Percentiles rank a stretch among this genome's conserved stretches.
phyloP scores from a whole-genome alignment of 2,797 vertebrate species.

The Glyptemys insculpta region DNA sequence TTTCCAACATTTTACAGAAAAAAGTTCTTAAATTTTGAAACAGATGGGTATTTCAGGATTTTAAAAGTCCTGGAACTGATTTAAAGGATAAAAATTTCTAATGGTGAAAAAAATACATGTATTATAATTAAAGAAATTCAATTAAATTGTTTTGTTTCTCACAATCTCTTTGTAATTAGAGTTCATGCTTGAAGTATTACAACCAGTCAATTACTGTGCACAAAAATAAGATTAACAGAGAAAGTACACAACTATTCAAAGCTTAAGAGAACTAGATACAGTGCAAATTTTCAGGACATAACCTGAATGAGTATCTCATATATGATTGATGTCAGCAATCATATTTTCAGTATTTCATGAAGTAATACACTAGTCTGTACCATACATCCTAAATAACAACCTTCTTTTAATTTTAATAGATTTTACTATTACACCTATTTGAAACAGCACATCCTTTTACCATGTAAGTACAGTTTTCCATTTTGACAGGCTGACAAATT shows the following conservation, averaged over 20 bases:
- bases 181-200: neutral
- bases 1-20: neutral
- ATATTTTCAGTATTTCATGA: neutral
- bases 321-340: neutral
- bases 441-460: neutral
- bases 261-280: neutral
- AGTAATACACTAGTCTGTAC: neutral
- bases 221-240: neutral
- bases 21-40: neutral
- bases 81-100: neutral
- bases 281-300: neutral
- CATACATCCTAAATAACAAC: neutral
- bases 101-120: neutral
- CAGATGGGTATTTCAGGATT: constrained; percentile 4
- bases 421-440: neutral
- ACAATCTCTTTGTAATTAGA: constrained; percentile 5
- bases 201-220: rapidly evolving
- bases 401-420: neutral
- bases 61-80: neutral
- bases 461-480: neutral
- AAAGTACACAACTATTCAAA: neutral
- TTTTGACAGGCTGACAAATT: neutral
- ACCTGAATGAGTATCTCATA: neutral
- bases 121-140: constrained; percentile 20
- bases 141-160: constrained; percentile 23